phyloP scores from a whole-genome alignment of 2,797 vertebrate species.

The Babyrousa celebensis region DNA sequence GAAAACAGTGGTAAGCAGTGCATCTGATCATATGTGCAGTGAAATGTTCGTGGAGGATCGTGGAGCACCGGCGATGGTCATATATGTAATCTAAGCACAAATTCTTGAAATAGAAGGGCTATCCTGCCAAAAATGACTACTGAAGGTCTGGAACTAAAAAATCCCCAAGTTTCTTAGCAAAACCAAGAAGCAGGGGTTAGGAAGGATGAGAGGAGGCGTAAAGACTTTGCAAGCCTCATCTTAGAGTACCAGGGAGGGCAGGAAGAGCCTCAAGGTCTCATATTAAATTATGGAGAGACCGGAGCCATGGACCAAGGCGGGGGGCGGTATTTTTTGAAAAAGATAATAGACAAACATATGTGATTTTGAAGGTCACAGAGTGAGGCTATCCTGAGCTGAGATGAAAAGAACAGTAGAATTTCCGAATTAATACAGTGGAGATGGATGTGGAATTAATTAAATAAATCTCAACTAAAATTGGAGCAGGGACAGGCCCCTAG shows the following conservation, averaged over 20 bases:
- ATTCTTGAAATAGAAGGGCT: background rate
- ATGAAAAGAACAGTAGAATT: background rate
- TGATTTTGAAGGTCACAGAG: background rate
- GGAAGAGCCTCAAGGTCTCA: background rate
- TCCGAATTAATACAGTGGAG: background rate
- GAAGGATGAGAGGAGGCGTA: too few relatives aligned
- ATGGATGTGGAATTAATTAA: too few relatives aligned
- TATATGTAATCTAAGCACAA: too few relatives aligned
- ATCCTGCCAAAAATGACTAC: background rate
- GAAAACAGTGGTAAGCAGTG: background rate
- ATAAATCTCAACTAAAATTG: too few relatives aligned
- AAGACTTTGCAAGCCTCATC: background rate
- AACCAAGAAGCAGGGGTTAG: background rate
- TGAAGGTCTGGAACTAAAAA: background rate
- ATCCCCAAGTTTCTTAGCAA: background rate
- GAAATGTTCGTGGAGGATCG: background rate
- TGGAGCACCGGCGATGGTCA: background rate
- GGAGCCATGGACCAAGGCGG: too few relatives aligned
- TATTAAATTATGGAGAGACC: background rate
- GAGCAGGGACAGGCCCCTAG: too few relatives aligned
- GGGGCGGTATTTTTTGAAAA: background rate
- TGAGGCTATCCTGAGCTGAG: background rate
- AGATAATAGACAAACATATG: background rate
- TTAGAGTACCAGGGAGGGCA: background rate
- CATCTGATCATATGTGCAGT: fast-evolving